Percentiles rank a stretch among this genome's conserved stretches.
These are phyloP conservation scores for Naso thynnoides DNA, from an alignment of 2,797 vertebrate genomes.

Conservation along the genomic window DNA sequence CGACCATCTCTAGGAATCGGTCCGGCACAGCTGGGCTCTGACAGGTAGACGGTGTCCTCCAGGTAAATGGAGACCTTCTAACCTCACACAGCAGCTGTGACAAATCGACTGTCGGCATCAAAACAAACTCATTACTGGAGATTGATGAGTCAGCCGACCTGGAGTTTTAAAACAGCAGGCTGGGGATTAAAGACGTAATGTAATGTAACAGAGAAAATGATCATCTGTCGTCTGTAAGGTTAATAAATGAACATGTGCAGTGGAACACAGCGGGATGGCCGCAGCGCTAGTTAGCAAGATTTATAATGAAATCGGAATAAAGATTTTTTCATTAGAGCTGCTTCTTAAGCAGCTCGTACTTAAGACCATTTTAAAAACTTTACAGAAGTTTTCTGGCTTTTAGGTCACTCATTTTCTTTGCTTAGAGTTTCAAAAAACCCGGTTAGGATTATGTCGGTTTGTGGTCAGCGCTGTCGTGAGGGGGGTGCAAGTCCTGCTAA, in stretches of 20 bases:
- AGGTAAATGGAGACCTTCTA: conserved; percentile 36
- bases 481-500: no score
- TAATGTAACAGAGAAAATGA: conserved; percentile 24
- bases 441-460: no score
- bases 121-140: conserved; percentile 53
- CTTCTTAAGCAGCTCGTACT: neutral
- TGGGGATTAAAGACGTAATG: conserved; percentile 7
- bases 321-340: conserved; percentile 8
- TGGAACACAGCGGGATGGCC: conserved; percentile 4
- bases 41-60: conserved; percentile 38
- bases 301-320: conserved; percentile 5
- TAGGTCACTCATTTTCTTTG: neutral
- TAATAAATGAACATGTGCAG: conserved; percentile 9
- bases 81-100: conserved; percentile 42
- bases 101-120: conserved; percentile 35
- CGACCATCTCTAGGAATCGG: conserved; percentile 10
- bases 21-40: conserved; percentile 39
- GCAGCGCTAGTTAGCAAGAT: neutral
- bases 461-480: no score
- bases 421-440: neutral
- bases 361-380: neutral
- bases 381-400: neutral
- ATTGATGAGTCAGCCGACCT: conserved; percentile 19
- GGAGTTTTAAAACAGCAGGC: conserved; percentile 29
- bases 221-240: conserved; percentile 35